A percentile compares a stretch with the other conserved stretches of the same genome.
phyloP scores from a whole-genome alignment of 2,113 vertebrate species.

The Chaetorhynchus papuensis region DNA sequence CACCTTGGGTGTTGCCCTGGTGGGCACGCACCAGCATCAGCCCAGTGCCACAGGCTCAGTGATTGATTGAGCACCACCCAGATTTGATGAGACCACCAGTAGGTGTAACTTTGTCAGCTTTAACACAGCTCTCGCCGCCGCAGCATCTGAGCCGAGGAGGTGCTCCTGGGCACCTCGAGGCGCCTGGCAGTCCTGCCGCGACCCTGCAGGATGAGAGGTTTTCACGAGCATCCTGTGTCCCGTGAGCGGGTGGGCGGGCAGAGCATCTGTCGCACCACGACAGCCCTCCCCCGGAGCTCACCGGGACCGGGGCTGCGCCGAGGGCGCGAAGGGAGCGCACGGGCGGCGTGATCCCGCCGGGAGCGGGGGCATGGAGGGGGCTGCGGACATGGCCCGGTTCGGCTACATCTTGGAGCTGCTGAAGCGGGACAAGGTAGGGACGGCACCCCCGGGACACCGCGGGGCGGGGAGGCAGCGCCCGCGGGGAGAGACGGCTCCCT shows the following conservation, averaged over 20 bases:
- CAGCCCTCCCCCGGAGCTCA: background rate
- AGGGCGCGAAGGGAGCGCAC: no score
- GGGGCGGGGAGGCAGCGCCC: background rate
- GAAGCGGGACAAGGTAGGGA: slow-evolving; percentile 82
- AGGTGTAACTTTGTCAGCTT: no score
- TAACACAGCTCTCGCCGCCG: rapidly evolving
- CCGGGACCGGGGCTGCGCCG: background rate
- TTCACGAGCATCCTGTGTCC: rapidly evolving
- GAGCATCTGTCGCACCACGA: rapidly evolving
- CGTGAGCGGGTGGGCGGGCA: background rate
- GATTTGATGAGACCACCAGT: rapidly evolving
- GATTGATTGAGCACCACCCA: rapidly evolving
- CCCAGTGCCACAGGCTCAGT: rapidly evolving
- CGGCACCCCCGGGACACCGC: rapidly evolving
- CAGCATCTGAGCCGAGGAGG: rapidly evolving
- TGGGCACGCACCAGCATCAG: background rate
- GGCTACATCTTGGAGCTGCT: slow-evolving; percentile 85
- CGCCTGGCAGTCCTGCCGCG: rapidly evolving
- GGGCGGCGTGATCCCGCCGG: background rate
- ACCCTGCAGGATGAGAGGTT: background rate
- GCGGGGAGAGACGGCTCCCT: background rate
- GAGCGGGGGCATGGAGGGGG: slow-evolving; percentile 70
- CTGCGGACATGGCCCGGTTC: slow-evolving; percentile 77
- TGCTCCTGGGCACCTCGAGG: background rate
- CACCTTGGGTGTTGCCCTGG: background rate